Evolutionary conservation across 2,113 vertebrate species (phyloP).

Genomic region (Uria lomvia): DNA sequence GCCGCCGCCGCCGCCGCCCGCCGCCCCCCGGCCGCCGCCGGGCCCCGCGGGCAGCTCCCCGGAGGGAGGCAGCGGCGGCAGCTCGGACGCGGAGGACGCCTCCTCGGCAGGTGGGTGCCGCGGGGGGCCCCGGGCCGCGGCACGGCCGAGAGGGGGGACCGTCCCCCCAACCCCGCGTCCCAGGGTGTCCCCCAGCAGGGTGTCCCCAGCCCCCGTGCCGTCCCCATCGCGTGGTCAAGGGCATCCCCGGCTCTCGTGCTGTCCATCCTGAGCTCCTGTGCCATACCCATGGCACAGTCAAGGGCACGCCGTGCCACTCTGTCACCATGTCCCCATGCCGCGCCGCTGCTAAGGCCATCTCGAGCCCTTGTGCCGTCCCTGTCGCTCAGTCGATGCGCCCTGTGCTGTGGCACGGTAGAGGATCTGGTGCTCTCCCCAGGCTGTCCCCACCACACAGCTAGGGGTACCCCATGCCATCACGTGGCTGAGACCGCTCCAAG

Average conservation of each 20-base stretch:
- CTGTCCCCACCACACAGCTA: background rate
- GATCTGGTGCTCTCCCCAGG: background rate
- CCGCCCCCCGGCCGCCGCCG: background rate
- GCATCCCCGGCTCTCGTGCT: background rate
- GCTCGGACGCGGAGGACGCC: slow-evolving; percentile 89
- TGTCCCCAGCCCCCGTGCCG: background rate
- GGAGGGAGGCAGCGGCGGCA: slow-evolving; percentile 78
- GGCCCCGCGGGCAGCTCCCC: slow-evolving; percentile 80
- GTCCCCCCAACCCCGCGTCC: background rate
- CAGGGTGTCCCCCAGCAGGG: background rate
- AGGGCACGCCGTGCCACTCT: background rate
- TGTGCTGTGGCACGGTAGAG: background rate
- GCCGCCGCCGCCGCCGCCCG: background rate
- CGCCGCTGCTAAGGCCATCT: background rate
- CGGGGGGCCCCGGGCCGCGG: background rate
- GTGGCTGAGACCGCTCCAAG: fast-evolving
- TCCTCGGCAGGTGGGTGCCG: slow-evolving; percentile 80
- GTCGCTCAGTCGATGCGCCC: fast-evolving
- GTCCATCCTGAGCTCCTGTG: background rate
- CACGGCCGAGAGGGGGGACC: background rate
- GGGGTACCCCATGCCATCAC: fast-evolving
- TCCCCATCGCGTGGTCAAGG: background rate
- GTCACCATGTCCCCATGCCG: fast-evolving
- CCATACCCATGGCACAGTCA: background rate
- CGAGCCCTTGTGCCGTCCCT: background rate